phyloP scores from a whole-genome alignment of 2,113 vertebrate species.

The Osmerus eperlanus region DNA sequence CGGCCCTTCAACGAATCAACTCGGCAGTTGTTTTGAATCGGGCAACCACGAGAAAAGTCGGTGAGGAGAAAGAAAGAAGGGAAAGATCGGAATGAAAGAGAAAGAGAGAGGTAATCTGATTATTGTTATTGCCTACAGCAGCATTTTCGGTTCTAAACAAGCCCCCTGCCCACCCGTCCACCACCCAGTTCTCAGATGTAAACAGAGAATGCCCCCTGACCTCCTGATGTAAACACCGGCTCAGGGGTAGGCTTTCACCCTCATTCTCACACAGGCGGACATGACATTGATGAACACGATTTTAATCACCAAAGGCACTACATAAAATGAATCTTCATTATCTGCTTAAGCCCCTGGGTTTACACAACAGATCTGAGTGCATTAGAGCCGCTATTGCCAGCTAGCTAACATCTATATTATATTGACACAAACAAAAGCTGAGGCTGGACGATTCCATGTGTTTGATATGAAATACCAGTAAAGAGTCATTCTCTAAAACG shows the following conservation, averaged over 20 bases:
- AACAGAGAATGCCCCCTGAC: constrained; percentile 71
- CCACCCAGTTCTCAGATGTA: constrained; percentile 65
- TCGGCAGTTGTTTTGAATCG: constrained; percentile 78
- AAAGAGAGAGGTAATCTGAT: constrained; percentile 69
- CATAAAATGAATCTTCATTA: constrained; percentile 65
- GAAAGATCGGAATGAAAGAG: constrained; percentile 53
- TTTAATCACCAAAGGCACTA: constrained; percentile 70
- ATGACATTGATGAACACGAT: constrained; percentile 66
- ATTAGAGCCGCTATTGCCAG: constrained; percentile 21
- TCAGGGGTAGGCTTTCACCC: constrained; percentile 70
- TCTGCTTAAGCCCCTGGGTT: constrained; percentile 47
- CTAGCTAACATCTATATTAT: constrained; percentile 27
- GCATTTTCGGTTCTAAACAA: constrained; percentile 75
- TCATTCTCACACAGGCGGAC: constrained; percentile 47
- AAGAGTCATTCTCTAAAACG: neutral
- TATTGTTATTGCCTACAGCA: constrained; percentile 72
- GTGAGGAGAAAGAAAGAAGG: neutral
- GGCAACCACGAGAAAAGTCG: constrained; percentile 12
- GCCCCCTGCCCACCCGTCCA: constrained; percentile 50
- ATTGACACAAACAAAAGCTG: constrained; percentile 26
- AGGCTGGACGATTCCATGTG: constrained; percentile 15
- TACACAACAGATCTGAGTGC: constrained; percentile 37
- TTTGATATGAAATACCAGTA: constrained; percentile 9
- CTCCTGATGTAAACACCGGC: constrained; percentile 71
- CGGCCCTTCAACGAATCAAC: constrained; percentile 52